Percentiles rank a stretch among this genome's conserved stretches.
phyloP scores from a whole-genome alignment of 2,797 vertebrate genomes.

The Ataeniobius toweri region DNA sequence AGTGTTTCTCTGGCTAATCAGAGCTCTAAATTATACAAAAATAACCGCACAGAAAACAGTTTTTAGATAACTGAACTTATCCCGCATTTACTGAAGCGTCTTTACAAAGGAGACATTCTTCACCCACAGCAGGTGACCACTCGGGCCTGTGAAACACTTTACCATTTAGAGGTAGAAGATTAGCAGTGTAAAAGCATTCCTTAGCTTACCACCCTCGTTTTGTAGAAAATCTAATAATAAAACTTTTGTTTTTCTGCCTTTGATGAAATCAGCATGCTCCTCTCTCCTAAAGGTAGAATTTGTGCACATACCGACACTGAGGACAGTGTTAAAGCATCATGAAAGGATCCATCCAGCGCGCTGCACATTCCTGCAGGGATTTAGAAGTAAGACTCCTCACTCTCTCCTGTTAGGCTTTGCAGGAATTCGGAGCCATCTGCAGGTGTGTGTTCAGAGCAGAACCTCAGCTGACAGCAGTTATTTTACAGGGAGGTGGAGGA shows the following conservation, averaged over 20 bases:
- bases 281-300: neutral
- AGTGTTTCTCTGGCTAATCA: no score
- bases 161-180: neutral
- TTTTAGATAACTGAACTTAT: neutral
- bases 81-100: neutral
- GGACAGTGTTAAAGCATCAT: conserved; percentile 7
- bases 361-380: conserved; percentile 65
- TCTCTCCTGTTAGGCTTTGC: conserved; percentile 45
- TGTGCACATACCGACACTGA: neutral
- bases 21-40: no score
- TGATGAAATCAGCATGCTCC: neutral
- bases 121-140: no score
- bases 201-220: neutral
- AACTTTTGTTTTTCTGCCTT: neutral
- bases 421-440: conserved; percentile 66
- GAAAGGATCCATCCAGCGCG: conserved; percentile 36
- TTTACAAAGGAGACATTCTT: neutral
- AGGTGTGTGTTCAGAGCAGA: conserved; percentile 52
- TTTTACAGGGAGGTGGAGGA: conserved; percentile 62
- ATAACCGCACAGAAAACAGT: no score
- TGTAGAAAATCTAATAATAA: neutral
- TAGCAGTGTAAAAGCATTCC: neutral
- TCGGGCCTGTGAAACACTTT: neutral
- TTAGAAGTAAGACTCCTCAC: conserved; percentile 45
- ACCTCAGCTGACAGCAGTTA: conserved; percentile 42